Base-by-base conservation (phyloP, 2,113 vertebrate species). In the Melanerpes aurifrons region DNA sequence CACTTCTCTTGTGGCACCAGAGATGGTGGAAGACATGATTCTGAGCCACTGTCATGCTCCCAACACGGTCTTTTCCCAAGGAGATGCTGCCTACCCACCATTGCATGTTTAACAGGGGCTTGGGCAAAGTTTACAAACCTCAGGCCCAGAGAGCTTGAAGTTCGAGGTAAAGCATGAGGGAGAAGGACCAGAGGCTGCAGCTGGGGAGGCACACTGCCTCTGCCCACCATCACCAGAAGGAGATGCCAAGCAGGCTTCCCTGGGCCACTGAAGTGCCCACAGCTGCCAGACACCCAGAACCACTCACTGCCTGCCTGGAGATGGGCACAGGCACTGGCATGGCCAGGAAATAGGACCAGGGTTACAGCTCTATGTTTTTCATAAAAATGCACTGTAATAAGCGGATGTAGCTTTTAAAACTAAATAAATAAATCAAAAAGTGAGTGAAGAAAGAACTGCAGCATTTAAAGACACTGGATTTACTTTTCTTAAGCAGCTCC, bases 51-150 rank as follows among this genome's bases (percentile, higher is more conserved):
- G 0, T 26, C 19, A 20, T 9, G 32, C 20, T 82, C 32, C 62
- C 8, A 5, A 4, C 8, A 3, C 0, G 4, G 58, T 19, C 16
- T 2, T 4, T 31, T 66, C 50, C 53, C 45, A 24, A 1, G 0
- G 37, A 66, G 18, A 18, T 1, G 2, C 7, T 3, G 1, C 11
- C 28, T 3, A 1, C 43, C 37, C 56, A 20, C 0, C 8, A n/a
- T 12, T 0, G 0, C 6, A 19, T 9, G 15, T 32, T 17, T 61
- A 15, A 9, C 0, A 0, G 14, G 5, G 1, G 15, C 61, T 50
- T 0, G 0, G 25, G 21, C 48, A 28, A 25, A 43, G 13, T 26
- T 87, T 3, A 3, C 24, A 45, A 50, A 73, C 53, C 16, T 29
- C 14, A 22, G 54, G 15, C 21, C 29, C 58, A 18, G 40, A 86